Conservation (phyloP, 2,888 invertebrate species). For the Chloroclystis v-ata region DNA sequence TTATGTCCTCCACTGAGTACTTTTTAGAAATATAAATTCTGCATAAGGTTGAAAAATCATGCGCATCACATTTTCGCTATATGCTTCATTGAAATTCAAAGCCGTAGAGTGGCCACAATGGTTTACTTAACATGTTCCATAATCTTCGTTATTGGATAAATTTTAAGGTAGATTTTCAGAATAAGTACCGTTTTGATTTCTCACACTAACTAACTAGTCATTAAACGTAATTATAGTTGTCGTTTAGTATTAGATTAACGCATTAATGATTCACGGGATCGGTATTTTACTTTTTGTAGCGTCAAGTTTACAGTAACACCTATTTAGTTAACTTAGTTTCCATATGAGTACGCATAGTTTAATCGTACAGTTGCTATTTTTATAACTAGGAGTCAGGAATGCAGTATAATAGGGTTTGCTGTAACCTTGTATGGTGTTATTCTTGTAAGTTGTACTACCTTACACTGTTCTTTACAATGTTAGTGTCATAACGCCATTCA, state of each 20-base stretch:
- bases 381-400: neutral
- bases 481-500: slow-evolving; percentile 43
- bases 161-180: neutral
- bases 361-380: neutral
- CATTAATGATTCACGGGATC: slow-evolving; percentile 46
- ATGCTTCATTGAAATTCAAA: too few species aligned
- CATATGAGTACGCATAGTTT: neutral
- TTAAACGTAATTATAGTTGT: slow-evolving; percentile 8
- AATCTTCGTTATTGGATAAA: too few species aligned
- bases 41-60: too few species aligned
- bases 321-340: slow-evolving; percentile 16
- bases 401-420: slow-evolving; percentile 15
- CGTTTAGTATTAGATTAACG: slow-evolving; percentile 20
- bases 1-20: neutral
- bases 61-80: too few species aligned
- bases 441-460: slow-evolving; percentile 21
- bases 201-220: slow-evolving; percentile 11
- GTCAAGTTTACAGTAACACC: slow-evolving; percentile 26
- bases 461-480: slow-evolving; percentile 30
- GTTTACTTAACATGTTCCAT: too few species aligned
- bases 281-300: slow-evolving; percentile 32
- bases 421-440: slow-evolving; percentile 17
- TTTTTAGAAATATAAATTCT: too few species aligned
- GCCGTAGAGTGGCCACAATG: too few species aligned
- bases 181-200: neutral